phyloP scores from a whole-genome alignment of 2,797 vertebrate species.

The Eremophila alpestris region DNA sequence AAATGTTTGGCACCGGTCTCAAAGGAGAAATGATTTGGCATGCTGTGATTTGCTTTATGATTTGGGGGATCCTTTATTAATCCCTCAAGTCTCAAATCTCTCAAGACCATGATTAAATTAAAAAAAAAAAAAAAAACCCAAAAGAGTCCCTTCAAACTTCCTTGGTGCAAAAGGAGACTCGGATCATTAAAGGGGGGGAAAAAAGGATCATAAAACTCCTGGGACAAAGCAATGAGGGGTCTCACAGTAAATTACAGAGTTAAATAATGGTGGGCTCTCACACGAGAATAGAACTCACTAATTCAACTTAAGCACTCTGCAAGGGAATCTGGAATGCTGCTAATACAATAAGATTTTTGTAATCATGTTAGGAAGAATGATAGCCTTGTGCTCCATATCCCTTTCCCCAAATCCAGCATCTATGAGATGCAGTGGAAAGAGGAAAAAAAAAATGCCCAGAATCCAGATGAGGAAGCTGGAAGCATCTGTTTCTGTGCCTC shows the following conservation, averaged over 20 bases:
- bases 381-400: neutral
- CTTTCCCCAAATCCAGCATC: neutral
- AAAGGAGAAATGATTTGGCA: conserved; percentile 53
- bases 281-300: conserved; percentile 1
- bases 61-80: conserved; percentile 48
- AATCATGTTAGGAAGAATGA: conserved; percentile 39
- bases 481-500: neutral
- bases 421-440: neutral
- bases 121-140: neutral
- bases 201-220: neutral
- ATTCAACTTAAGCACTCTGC: neutral
- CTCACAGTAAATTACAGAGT: conserved; percentile 23
- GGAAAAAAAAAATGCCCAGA: no score
- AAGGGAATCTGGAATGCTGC: conserved; percentile 35
- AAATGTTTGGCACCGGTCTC: conserved; percentile 35
- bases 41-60: conserved; percentile 54
- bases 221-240: neutral
- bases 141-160: neutral
- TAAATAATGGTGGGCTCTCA: conserved; percentile 3
- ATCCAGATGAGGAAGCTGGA: neutral
- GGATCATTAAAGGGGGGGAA: neutral
- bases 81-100: conserved; percentile 56
- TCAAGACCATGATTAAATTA: conserved; percentile 46
- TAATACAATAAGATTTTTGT: conserved; percentile 38
- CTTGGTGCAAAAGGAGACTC: conserved; percentile 1